Evolutionary conservation across 2,888 invertebrate genomes (phyloP).

Genomic region (Trissolcus brochymenae): DNA sequence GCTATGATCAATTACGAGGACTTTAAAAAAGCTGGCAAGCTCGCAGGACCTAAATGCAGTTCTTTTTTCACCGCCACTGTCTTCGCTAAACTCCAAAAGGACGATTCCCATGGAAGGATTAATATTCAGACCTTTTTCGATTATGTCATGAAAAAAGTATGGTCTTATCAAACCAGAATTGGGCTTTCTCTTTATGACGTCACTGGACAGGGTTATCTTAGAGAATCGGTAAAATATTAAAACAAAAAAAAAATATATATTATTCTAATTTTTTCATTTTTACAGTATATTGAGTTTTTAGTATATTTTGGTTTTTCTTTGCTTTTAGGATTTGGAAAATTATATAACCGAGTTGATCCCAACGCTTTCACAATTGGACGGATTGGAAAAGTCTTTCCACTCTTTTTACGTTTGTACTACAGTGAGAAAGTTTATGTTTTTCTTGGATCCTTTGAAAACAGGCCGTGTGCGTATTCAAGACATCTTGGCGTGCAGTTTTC

Average conservation of each 20-base stretch:
- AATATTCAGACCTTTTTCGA: constrained; percentile 94
- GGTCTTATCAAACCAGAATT: constrained; percentile 96
- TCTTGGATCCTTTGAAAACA: constrained; percentile 91
- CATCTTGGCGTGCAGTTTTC: constrained; percentile 92
- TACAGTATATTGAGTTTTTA: not conserved
- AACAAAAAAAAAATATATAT: not conserved
- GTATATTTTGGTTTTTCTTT: constrained; percentile 5
- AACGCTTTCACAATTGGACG: constrained; percentile 91
- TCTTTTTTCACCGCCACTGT: constrained; percentile 90
- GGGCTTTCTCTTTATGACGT: constrained; percentile 95
- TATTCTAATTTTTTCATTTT: not conserved
- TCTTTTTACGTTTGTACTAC: constrained; percentile 98
- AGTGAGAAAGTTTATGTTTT: constrained; percentile 96
- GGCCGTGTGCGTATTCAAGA: constrained; percentile 94
- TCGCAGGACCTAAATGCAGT: constrained; percentile 85
- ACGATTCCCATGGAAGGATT: constrained; percentile 90
- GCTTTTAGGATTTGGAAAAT: constrained; percentile 90
- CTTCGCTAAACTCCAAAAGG: constrained; percentile 91
- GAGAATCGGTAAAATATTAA: constrained; percentile 83
- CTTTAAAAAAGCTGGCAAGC: constrained; percentile 86
- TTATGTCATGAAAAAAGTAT: constrained; percentile 96
- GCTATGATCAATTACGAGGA: constrained; percentile 91
- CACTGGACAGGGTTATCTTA: constrained; percentile 92
- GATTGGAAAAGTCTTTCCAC: constrained; percentile 94
- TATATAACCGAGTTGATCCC: constrained; percentile 96